Base-by-base conservation (phyloP, 2,888 invertebrate genomes). In the Napeogenes inachia region DNA sequence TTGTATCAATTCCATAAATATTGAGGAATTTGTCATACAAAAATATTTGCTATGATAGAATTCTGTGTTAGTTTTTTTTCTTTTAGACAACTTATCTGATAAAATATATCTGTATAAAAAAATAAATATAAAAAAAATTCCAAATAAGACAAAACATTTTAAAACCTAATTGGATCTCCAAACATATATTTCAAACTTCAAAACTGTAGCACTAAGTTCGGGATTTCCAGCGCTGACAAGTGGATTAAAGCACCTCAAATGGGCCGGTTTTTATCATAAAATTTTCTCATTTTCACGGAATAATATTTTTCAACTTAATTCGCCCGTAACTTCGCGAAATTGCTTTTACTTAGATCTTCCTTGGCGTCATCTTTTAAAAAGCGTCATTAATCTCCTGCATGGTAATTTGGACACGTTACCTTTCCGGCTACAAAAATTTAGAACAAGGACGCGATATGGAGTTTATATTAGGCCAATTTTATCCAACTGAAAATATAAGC, bases 301-400 rank as follows among this genome's bases (percentile, higher is more conserved):
- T 62, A 58, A 61, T 56, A 56, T 59, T 58, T 61, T 21, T 45
- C 45, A 61, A 57, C 64, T 59, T 65, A 63, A 67, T 64, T 59
- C 67, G 50, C 55, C 50, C 60, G 65, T 67, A 61, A 67, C 67
- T 67, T 46, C 53, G 65, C 57, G 57, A 63, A 67, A 67, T 67
- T 65, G 65, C 57, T 54, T 2, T 59, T 57, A 64, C 62, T 64
- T 60, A 59, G 62, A 54, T 50, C 50, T 30, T 30, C 30, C 30
- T 50, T 50, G 50, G 50, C 61, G 61, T 46, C 61, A 47, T 47
- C 47, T 47, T 21, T 47, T 47, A 47, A 47, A 47, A 47, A 47
- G n/a, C 21, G 8, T 47, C 21, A 13, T n/a, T 13, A 47, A 13
- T 13, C 47, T n/a, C 47, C 21, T 4, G 21, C 21, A 13, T 47